Conservation (phyloP, 2,797 vertebrate genomes). For the Paedocypris micromegethes region DNA sequence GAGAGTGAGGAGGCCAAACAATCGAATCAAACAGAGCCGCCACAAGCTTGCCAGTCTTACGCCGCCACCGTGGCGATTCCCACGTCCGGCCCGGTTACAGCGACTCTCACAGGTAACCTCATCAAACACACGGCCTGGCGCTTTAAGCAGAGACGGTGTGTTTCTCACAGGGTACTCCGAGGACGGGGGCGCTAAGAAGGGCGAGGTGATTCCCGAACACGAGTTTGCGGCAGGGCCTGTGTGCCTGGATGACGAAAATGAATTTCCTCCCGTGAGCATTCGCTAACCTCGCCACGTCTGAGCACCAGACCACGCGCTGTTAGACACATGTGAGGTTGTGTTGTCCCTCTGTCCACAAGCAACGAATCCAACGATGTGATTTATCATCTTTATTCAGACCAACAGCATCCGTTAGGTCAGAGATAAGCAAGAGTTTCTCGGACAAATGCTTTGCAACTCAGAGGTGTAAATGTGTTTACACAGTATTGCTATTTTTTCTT, state of each 20-base stretch:
- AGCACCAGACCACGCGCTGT: slow-evolving; percentile 14
- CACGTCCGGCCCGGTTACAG: slow-evolving; percentile 67
- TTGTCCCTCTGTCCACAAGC: slow-evolving; percentile 32
- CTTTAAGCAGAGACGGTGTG: background rate
- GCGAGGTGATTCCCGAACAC: slow-evolving; percentile 90
- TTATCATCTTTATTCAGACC: slow-evolving; percentile 4
- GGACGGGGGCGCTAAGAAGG: slow-evolving; percentile 84
- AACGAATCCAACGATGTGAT: slow-evolving; percentile 22
- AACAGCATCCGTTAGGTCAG: slow-evolving; percentile 11
- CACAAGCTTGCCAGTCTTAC: slow-evolving; percentile 76
- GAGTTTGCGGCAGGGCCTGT: slow-evolving; percentile 90
- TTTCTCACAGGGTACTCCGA: slow-evolving; percentile 83
- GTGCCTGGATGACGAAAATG: slow-evolving; percentile 89
- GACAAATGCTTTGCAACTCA: background rate
- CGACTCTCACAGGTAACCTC: slow-evolving; percentile 76
- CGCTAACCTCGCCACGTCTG: slow-evolving; percentile 60
- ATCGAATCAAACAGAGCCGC: slow-evolving; percentile 57
- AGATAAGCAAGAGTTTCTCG: background rate
- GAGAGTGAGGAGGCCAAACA: slow-evolving; percentile 70
- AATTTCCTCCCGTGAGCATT: slow-evolving; percentile 97
- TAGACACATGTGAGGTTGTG: slow-evolving; percentile 11
- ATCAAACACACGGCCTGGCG: background rate
- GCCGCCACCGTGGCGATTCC: slow-evolving; percentile 86
- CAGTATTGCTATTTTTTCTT: too few species aligned
- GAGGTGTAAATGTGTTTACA: background rate